Evolutionary conservation across 1,140 invertebrate genomes (phyloP).

Genomic region (Aphidius ervi): DNA sequence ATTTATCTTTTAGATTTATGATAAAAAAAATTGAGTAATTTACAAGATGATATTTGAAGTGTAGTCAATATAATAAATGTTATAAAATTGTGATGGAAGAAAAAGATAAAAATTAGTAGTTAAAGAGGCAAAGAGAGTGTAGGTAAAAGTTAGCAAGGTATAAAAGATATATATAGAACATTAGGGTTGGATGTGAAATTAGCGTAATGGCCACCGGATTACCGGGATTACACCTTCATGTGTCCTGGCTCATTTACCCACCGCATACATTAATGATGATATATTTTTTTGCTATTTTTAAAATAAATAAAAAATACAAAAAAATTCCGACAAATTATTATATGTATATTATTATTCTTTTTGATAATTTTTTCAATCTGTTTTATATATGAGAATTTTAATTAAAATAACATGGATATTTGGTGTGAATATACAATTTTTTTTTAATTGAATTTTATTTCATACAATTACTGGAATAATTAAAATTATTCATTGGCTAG

Average conservation of each 20-base stretch:
- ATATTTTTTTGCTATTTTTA: slow-evolving; percentile 11
- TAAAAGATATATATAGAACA: too few species aligned
- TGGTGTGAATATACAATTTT: too few species aligned
- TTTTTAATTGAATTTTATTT: too few species aligned
- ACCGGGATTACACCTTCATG: slow-evolving; percentile 19
- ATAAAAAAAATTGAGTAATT: too few species aligned
- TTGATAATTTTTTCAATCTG: neutral
- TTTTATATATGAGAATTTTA: neutral
- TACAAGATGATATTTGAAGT: neutral
- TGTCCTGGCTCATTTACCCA: slow-evolving; percentile 19
- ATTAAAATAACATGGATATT: too few species aligned
- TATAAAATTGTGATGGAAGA: neutral
- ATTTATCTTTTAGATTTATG: too few species aligned
- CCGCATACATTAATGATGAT: slow-evolving; percentile 22
- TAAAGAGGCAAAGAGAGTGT: neutral
- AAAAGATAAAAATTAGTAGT: neutral
- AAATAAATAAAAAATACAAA: slow-evolving; percentile 2
- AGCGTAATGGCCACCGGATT: slow-evolving; percentile 19
- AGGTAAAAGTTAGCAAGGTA: neutral
- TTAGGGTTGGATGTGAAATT: slow-evolving; percentile 16
- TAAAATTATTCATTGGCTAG: too few species aligned
- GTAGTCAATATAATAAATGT: neutral
- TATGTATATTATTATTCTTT: too few species aligned
- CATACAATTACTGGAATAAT: too few species aligned
- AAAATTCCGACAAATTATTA: too few species aligned